Evolutionary conservation across 2,113 vertebrate species (phyloP), one percentile per base, ranked within the genome.

Genomic region (Sardina pilchardus): DNA sequence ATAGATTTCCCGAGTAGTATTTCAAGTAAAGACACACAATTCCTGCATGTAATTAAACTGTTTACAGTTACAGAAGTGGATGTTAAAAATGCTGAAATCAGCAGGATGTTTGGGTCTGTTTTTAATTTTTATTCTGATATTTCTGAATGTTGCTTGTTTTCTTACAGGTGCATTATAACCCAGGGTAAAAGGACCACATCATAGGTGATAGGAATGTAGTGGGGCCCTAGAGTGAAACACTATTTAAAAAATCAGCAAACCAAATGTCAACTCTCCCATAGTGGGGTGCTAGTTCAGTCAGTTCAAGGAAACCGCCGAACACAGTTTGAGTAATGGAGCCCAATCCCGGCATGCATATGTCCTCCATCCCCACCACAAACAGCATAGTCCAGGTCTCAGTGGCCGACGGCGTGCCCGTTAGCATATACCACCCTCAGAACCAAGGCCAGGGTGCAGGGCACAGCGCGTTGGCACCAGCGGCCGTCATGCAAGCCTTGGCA

Each of bases 341-440:
- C 4, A 83, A 86, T 81, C 44, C 88, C 71, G 88, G 89, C 36
- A 89, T 90, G 85, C 89, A 90, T 83, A 89, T 90, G 81, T 24
- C 87, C 1, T 17, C 75, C 36, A 82, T 87, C 44, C 75, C 86
- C 47, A 81, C 82, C 67, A 88, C 87, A 83, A 88, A n/a, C 34
- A 86, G 88, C 5, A 59, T 90, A 14, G 89, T 89, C 78, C 89
- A 85, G 42, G 88, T 90, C 71, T 34, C 88, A 34, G 89, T 90
- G 19, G 48, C 71, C 6, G 89, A 90, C 84, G 86, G 86, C 78
- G 89, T 90, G 21, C 71, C 63, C 0, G 88, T 89, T 50, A 91
- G 93, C 21, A 92, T 94, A 91, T 91, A 92, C 82, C 85, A 21
- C 59, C 82, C 67, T 6, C 90, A 90, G 47, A 44, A 82, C 80